Conservation (phyloP, 2,797 vertebrate genomes). For the Melanogrammus aeglefinus region DNA sequence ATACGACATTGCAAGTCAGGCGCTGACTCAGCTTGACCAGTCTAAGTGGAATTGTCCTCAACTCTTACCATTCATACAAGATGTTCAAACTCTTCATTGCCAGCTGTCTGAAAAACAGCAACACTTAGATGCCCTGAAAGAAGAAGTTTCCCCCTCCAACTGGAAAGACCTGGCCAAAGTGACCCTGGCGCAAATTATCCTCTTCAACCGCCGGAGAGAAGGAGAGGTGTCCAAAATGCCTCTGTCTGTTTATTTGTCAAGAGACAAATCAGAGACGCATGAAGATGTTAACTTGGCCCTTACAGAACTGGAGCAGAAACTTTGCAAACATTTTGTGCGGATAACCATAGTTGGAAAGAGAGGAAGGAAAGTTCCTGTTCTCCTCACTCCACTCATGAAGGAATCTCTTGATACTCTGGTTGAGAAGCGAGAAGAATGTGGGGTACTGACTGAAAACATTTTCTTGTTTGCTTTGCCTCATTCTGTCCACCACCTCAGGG, state of each 20-base stretch:
- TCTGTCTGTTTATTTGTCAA: background rate
- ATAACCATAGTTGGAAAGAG: background rate
- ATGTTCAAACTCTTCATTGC: background rate
- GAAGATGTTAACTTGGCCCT: background rate
- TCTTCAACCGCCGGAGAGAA: slow-evolving; percentile 14
- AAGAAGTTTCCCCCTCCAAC: background rate
- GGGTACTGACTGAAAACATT: no score
- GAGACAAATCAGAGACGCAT: background rate
- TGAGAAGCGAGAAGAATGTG: slow-evolving; percentile 7
- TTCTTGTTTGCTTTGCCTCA: no score
- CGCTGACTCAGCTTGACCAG: background rate
- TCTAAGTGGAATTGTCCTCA: slow-evolving; percentile 22
- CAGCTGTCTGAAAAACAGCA: background rate
- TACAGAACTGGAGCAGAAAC: slow-evolving; percentile 8
- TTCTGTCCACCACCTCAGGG: no score
- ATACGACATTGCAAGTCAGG: no score
- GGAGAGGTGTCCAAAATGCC: slow-evolving; percentile 12
- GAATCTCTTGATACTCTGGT: slow-evolving; percentile 29
- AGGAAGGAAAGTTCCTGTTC: slow-evolving; percentile 8
- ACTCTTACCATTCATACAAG: slow-evolving; percentile 19
- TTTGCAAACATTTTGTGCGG: background rate
- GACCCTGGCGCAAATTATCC: slow-evolving; percentile 9
- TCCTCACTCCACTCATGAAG: slow-evolving; percentile 14
- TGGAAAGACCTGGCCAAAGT: slow-evolving; percentile 9
- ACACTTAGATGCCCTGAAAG: no score